Conservation (phyloP, 2,888 invertebrate species). For the Syritta pipiens region DNA sequence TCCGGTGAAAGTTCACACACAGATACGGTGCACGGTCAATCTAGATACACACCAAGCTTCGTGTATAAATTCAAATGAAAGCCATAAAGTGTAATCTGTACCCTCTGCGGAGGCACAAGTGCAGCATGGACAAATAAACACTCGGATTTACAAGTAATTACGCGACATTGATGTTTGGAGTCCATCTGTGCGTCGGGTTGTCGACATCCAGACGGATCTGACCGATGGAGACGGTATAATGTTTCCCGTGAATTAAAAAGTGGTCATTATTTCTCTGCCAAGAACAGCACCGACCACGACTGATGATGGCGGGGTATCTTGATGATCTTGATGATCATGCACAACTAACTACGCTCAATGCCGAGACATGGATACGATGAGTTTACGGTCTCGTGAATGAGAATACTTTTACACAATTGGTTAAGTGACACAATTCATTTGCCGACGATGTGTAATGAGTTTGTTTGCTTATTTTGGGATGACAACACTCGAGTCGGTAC, state of each 20-base stretch:
- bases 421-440: constrained; percentile 60
- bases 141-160: constrained; percentile 62
- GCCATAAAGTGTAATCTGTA: constrained; percentile 46
- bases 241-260: constrained; percentile 6
- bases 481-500: no score
- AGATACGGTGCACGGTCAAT: neutral
- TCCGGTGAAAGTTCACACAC: constrained; percentile 50
- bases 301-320: constrained; percentile 20
- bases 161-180: constrained; percentile 40
- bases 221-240: neutral
- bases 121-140: constrained; percentile 54
- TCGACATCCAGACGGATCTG: neutral
- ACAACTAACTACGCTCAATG: no score
- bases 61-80: constrained; percentile 43
- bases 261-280: neutral
- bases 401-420: constrained; percentile 63
- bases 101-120: constrained; percentile 25
- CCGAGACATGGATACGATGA: constrained; percentile 19
- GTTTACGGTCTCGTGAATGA: constrained; percentile 38
- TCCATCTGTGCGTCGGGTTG: neutral
- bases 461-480: constrained; percentile 30
- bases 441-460: constrained; percentile 33
- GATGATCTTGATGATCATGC: constrained; percentile 38
- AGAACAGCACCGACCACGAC: constrained; percentile 6
- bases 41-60: neutral